A percentile compares a stretch with the other conserved stretches of the same genome.
phyloP scores from a whole-genome alignment of 2,888 invertebrate genomes.

The Tricholauxania praeusta region DNA sequence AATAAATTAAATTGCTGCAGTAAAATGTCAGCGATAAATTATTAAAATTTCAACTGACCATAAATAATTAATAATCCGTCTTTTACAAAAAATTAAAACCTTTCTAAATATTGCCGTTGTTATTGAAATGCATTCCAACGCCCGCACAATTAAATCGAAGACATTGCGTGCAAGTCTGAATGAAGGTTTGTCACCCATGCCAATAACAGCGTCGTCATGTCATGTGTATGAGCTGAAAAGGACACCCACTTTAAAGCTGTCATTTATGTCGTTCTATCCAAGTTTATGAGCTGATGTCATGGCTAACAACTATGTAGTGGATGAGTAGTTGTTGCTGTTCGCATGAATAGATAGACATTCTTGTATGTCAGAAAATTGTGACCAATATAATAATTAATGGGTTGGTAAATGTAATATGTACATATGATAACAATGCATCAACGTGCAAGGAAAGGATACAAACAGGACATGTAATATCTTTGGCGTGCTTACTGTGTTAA shows the following conservation, averaged over 20 bases:
- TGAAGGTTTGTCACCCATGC: conserved; percentile 50
- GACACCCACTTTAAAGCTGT: conserved; percentile 51
- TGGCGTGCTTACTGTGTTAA: no score
- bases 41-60: conserved; percentile 39
- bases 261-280: conserved; percentile 46
- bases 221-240: conserved; percentile 33
- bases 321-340: no score
- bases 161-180: conserved; percentile 45
- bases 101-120: no score
- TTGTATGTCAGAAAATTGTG: no score
- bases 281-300: conserved; percentile 41
- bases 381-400: no score
- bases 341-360: no score
- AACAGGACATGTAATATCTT: no score
- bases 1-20: conserved; percentile 37
- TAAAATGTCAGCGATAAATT: conserved; percentile 47
- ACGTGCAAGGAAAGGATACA: no score
- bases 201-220: conserved; percentile 18
- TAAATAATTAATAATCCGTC: conserved; percentile 14
- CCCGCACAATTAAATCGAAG: not conserved
- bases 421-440: no score
- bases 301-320: not conserved
- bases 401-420: no score
- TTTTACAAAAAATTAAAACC: no score
- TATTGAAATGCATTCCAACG: no score